Evolutionary conservation across 1,140 invertebrate species (phyloP).

Genomic region (Cotesia chilonis): DNA sequence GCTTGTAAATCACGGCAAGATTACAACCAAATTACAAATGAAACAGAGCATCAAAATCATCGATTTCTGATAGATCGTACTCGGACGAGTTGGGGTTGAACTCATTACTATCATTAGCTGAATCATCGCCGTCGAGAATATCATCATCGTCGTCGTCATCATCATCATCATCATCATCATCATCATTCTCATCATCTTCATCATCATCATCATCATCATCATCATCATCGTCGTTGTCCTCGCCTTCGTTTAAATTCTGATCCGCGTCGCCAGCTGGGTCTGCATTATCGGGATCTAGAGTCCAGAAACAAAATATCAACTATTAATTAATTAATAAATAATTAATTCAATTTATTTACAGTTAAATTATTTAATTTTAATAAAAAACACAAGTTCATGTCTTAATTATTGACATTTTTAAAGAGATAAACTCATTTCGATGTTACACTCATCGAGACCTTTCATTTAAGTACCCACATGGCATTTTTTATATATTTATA

Average conservation of each 20-base stretch:
- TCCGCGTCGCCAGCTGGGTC: constrained; percentile 50
- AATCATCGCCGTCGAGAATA: constrained; percentile 58
- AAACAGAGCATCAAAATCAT: constrained; percentile 52
- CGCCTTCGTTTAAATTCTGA: constrained; percentile 23
- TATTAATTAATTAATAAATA: neutral
- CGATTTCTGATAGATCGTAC: constrained; percentile 50
- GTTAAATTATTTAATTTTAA: no score
- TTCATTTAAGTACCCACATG: no score
- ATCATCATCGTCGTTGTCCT: constrained; percentile 60
- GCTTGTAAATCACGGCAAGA: no score
- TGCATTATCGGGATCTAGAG: constrained; percentile 56
- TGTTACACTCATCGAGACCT: no score
- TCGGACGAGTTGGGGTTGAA: constrained; percentile 50
- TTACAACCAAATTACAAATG: neutral
- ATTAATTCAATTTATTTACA: no score
- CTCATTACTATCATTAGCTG: constrained; percentile 51
- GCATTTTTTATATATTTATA: no score
- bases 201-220: constrained; percentile 60
- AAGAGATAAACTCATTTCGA: no score
- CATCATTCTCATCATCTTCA: constrained; percentile 58
- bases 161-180: constrained; percentile 54
- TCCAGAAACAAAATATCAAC: constrained; percentile 13
- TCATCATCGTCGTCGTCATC: constrained; percentile 54
- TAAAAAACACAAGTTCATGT: no score
- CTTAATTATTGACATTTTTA: no score